Percentiles rank a stretch among this genome's conserved stretches.
These are phyloP conservation scores for Leuciscus idus DNA, from an alignment of 2,113 vertebrate genomes.

Conservation along the genomic window DNA sequence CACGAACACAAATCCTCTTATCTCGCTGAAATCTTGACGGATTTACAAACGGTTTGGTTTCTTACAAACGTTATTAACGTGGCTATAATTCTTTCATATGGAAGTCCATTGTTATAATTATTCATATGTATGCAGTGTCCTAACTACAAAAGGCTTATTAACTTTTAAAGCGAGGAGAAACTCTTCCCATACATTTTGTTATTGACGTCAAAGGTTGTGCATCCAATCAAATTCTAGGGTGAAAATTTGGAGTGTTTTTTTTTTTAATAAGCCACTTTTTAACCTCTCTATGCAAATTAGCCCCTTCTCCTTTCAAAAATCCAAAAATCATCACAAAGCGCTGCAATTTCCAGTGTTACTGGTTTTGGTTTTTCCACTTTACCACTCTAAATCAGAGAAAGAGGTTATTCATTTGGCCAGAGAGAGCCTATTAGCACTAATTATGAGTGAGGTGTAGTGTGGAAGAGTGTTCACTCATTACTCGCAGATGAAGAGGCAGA, in stretches of 20 bases:
- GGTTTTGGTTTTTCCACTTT: slow-evolving; percentile 7
- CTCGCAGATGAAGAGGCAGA: slow-evolving; percentile 65
- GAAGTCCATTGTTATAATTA: too few species aligned
- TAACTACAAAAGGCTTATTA: background rate
- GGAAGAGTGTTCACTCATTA: slow-evolving; percentile 61
- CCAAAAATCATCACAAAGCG: background rate
- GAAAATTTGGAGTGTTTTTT: background rate
- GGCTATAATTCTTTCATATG: too few species aligned
- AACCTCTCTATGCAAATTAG: background rate
- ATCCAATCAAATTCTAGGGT: background rate
- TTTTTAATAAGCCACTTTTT: background rate
- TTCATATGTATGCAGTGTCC: too few species aligned
- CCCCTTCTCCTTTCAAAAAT: background rate
- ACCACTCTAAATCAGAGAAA: slow-evolving; percentile 33
- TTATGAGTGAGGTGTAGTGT: slow-evolving; percentile 65
- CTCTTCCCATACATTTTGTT: background rate
- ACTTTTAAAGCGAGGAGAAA: slow-evolving; percentile 6
- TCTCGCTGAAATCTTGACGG: too few species aligned
- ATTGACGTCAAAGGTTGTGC: background rate
- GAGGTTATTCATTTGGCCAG: slow-evolving; percentile 54
- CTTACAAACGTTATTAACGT: too few species aligned
- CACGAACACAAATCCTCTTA: too few species aligned
- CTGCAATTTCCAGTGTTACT: background rate
- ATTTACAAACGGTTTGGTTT: too few species aligned
- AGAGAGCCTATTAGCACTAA: slow-evolving; percentile 67